Base-by-base conservation (phyloP, 2,113 vertebrate genomes). In the Neogale vison region DNA sequence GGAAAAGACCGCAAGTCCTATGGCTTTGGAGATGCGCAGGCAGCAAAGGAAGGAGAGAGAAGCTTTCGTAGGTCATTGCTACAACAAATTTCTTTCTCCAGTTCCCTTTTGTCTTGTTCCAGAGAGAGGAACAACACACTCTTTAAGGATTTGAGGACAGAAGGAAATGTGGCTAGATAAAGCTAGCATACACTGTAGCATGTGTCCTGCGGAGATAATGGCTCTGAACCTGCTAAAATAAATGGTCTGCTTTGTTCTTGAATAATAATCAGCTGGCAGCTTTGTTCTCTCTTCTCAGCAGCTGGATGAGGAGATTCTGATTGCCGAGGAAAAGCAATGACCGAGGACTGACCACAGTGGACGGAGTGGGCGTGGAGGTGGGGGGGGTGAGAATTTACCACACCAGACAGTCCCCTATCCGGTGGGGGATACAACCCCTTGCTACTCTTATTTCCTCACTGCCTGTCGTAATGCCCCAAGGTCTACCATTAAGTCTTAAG, bases 131-230 rank as follows among this genome's bases (percentile, higher is more conserved):
- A 92, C 88, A 77, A 79, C 82, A 84, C 94, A 14, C 80, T 96
- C 82, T 95, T 94, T 97, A 88, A 97, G 96, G 97, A 95, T 1
- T 83, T 95, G 93, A 95, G 97, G 97, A 89, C 80, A 88, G 97
- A 96, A 96, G 94, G 88, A 94, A 97, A 90, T 12, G 74, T 15
- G 83, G 71, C 55, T 7, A 98, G 98, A 98, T 97, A 98, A 98
- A 96, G 74, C 52, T 10, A 29, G 96, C 93, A 36, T n/a, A 52
- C 81, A 94, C 87, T 82, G 92, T 31, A 96, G 95, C 94, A 61
- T 89, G 65, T 97, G 96, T 98, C 97, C 96, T 59, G 74, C 86
- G 92, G 97, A 98, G 98, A 98, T 97, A 97, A 98, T 98, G 92
- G 87, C 90, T 95, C 96, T 96, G 93, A 97, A 96, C 82, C 90